Conservation (phyloP, 2,888 invertebrate genomes). For the Agapostemon virescens region DNA sequence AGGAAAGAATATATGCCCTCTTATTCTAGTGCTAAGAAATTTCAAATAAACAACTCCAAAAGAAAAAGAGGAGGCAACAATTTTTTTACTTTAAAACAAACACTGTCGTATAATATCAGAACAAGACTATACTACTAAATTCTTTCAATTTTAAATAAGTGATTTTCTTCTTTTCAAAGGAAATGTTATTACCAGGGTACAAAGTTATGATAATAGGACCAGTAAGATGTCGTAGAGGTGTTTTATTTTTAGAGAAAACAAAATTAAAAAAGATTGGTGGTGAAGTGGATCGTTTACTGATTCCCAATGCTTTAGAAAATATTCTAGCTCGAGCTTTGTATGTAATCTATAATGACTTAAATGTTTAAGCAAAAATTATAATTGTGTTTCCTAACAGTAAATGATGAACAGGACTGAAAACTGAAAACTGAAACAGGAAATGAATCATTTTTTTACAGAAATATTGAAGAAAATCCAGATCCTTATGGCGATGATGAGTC, state of each 20-base stretch:
- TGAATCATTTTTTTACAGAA: constrained; percentile 64
- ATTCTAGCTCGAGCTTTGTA: constrained; percentile 83
- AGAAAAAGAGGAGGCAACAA: no score
- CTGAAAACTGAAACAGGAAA: no score
- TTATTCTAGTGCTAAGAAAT: no score
- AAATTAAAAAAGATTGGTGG: constrained; percentile 86
- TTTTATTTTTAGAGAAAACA: constrained; percentile 84
- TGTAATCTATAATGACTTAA: constrained; percentile 56
- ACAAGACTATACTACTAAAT: not conserved
- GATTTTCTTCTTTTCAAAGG: constrained; percentile 60
- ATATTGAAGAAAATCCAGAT: constrained; percentile 81
- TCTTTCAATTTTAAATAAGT: not conserved
- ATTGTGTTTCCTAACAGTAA: not conserved
- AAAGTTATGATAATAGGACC: constrained; percentile 87
- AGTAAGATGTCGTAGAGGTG: constrained; percentile 86
- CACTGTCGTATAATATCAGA: no score
- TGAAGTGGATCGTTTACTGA: constrained; percentile 85
- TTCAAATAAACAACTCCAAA: no score
- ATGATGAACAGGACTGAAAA: no score
- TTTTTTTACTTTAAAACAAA: no score
- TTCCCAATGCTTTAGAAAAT: constrained; percentile 84
- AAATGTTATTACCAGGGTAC: constrained; percentile 82
- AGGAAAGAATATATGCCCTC: no score
- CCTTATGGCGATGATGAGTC: constrained; percentile 74
- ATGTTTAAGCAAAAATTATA: not conserved